A percentile compares a stretch with the other conserved stretches of the same genome.
These are phyloP conservation scores for Therioaphis trifolii DNA, from an alignment of 2,888 invertebrate genomes.

Conservation along the genomic window DNA sequence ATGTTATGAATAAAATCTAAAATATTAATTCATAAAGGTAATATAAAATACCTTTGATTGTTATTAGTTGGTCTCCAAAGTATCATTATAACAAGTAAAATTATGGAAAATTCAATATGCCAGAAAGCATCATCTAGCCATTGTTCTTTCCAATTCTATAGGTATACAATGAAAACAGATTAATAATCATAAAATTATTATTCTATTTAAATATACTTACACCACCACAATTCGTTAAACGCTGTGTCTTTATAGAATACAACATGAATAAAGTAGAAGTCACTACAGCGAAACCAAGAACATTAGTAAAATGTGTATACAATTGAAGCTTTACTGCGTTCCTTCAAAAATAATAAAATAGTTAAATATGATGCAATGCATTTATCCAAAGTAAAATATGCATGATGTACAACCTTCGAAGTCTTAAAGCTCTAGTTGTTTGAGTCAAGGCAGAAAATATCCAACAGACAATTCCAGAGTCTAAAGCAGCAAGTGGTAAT, in stretches of 20 bases:
- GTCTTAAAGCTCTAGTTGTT: slow-evolving; percentile 87
- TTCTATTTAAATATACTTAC: slow-evolving; percentile 70
- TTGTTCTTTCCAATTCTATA: slow-evolving; percentile 86
- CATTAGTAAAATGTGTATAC: slow-evolving; percentile 94
- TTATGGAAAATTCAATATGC: slow-evolving; percentile 90
- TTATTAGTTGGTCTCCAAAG: slow-evolving; percentile 96
- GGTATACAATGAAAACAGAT: slow-evolving; percentile 15
- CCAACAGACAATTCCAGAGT: slow-evolving; percentile 94
- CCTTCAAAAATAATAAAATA: slow-evolving; percentile 71
- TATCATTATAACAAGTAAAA: slow-evolving; percentile 91
- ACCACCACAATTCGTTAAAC: slow-evolving; percentile 79
- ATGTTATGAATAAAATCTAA: neutral
- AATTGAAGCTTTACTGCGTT: slow-evolving; percentile 90
- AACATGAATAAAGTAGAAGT: slow-evolving; percentile 93
- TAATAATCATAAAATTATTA: slow-evolving; percentile 13
- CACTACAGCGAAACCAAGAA: slow-evolving; percentile 88
- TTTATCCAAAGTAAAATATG: neutral
- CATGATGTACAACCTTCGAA: slow-evolving; percentile 74
- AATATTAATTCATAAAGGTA: too few relatives aligned
- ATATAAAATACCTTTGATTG: slow-evolving; percentile 80
- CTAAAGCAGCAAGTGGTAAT: slow-evolving; percentile 87
- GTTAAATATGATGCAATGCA: slow-evolving; percentile 16
- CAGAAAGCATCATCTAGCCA: slow-evolving; percentile 97
- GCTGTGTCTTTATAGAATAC: slow-evolving; percentile 88
- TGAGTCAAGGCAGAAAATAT: slow-evolving; percentile 88